phyloP scores from a whole-genome alignment of 64 coral and sea anemone species.

The Acropora yongei region DNA sequence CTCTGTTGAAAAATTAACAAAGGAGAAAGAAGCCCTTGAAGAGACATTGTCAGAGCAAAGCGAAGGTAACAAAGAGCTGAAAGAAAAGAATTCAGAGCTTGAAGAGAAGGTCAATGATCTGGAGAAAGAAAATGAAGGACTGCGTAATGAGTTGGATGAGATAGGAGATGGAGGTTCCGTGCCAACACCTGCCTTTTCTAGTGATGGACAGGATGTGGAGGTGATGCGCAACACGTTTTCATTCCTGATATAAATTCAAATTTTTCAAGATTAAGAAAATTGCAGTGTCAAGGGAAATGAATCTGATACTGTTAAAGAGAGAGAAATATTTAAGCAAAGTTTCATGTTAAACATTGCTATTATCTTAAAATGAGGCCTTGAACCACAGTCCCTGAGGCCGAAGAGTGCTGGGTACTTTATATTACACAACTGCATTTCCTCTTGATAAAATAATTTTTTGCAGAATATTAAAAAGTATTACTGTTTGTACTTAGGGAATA shows the following conservation, averaged over 20 bases:
- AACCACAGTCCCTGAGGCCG: too few relatives aligned
- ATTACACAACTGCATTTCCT: too few relatives aligned
- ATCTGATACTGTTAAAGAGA: too few relatives aligned
- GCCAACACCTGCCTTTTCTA: background rate
- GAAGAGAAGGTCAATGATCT: conserved; percentile 65
- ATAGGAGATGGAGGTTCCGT: conserved; percentile 61
- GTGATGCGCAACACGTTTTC: background rate
- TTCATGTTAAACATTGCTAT: too few relatives aligned
- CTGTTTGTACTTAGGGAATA: conserved; percentile 58
- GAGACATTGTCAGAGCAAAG: conserved; percentile 74
- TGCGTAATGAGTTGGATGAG: conserved; percentile 84
- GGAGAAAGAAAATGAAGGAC: conserved; percentile 81
- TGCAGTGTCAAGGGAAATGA: too few relatives aligned
- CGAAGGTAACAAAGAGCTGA: conserved; percentile 53
- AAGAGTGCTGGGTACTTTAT: too few relatives aligned
- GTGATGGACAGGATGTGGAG: conserved; percentile 47
- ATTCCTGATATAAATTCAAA: conserved; percentile 8
- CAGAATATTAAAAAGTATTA: background rate
- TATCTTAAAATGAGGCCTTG: too few relatives aligned
- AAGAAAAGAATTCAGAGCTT: conserved; percentile 73
- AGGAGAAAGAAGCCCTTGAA: conserved; percentile 72
- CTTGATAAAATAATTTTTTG: background rate
- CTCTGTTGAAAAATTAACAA: conserved; percentile 72
- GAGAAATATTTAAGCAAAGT: too few relatives aligned
- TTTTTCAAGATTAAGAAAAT: too few relatives aligned